Evolutionary conservation across 2,797 vertebrate genomes (phyloP).

Genomic region (Loriculus beryllinus): DNA sequence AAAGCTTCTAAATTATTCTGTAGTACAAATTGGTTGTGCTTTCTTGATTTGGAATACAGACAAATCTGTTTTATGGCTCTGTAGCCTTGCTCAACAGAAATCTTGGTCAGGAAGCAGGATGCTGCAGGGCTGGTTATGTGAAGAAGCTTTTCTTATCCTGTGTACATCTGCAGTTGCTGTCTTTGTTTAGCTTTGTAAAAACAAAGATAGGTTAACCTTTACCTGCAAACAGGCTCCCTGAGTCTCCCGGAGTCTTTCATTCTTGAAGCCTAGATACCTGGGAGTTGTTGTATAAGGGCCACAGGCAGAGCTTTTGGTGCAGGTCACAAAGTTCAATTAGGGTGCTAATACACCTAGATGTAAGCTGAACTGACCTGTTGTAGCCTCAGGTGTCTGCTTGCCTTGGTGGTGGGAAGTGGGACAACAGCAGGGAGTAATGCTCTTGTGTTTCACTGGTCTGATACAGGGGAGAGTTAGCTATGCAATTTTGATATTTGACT

Average conservation of each 20-base stretch:
- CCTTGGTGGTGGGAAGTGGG: background rate
- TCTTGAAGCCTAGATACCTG: background rate
- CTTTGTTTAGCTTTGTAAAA: background rate
- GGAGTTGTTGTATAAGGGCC: background rate
- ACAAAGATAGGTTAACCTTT: background rate
- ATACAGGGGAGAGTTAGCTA: background rate
- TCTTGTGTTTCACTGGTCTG: fast-evolving
- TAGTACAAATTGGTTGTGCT: background rate
- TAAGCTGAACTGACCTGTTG: background rate
- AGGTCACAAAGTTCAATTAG: background rate
- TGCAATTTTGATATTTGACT: background rate
- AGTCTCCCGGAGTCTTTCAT: background rate
- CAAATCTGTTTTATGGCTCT: background rate
- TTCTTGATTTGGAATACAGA: background rate
- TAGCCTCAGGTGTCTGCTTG: background rate
- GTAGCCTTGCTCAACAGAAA: background rate
- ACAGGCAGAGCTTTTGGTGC: background rate
- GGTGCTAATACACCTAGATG: background rate
- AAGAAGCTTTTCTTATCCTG: background rate
- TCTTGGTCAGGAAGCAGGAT: background rate
- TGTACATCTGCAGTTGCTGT: background rate
- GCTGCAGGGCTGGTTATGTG: background rate
- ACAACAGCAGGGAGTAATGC: background rate
- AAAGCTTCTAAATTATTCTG: background rate
- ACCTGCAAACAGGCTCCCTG: background rate